A percentile compares a stretch with the other conserved stretches of the same genome.
Evolutionary conservation across 2,797 vertebrate genomes (phyloP).

Genomic region (Rachycentron canadum): DNA sequence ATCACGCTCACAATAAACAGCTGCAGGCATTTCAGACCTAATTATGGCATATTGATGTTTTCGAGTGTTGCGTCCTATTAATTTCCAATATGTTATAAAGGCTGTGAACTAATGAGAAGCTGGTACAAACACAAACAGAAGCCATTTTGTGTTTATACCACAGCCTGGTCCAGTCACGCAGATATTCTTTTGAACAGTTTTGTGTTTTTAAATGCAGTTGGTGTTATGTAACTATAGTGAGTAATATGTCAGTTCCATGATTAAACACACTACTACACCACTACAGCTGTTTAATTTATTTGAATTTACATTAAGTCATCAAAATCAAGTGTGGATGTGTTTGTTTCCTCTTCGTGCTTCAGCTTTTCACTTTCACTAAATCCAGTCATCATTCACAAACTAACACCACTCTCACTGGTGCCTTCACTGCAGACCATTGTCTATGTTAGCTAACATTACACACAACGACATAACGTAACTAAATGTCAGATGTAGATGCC

Average conservation of each 20-base stretch:
- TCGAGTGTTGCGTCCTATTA: slow-evolving; percentile 14
- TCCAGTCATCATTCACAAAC: too few relatives aligned
- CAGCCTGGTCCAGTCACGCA: not conserved
- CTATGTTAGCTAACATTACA: not conserved
- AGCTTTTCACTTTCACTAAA: too few relatives aligned
- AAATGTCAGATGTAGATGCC: not conserved
- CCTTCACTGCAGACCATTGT: too few relatives aligned
- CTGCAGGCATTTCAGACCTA: slow-evolving; percentile 33
- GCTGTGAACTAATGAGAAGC: slow-evolving; percentile 26
- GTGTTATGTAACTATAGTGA: not conserved
- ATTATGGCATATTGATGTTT: slow-evolving; percentile 50
- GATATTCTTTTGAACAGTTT: not conserved
- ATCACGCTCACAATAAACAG: slow-evolving; percentile 43
- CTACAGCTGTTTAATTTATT: too few relatives aligned
- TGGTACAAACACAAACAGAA: slow-evolving; percentile 3
- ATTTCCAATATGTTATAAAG: slow-evolving; percentile 27
- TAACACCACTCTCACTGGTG: too few relatives aligned
- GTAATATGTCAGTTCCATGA: not conserved
- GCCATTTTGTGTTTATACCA: not conserved
- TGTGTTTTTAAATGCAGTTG: not conserved
- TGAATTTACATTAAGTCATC: too few relatives aligned
- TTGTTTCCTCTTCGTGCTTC: not conserved
- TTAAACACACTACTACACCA: too few relatives aligned
- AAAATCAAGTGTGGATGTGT: too few relatives aligned
- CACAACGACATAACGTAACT: not conserved